Evolutionary conservation across 2,888 invertebrate genomes (phyloP).

Genomic region (Cremastinae sp.): DNA sequence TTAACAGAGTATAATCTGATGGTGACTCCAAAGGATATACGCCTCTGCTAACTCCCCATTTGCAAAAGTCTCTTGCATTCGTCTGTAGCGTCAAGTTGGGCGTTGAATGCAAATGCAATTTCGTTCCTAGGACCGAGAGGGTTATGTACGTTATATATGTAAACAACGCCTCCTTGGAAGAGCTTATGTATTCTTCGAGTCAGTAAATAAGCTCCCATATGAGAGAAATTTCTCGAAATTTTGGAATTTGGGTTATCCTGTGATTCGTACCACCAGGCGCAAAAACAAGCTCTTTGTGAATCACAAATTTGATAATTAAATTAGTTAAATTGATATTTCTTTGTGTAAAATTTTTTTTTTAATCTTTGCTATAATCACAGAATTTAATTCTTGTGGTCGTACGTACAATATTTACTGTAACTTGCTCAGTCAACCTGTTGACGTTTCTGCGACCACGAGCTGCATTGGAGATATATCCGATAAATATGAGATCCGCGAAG

Average conservation of each 20-base stretch:
- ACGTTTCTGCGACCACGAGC: conserved; percentile 20
- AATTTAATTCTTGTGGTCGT: no score
- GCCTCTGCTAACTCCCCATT: not conserved
- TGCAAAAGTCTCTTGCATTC: not conserved
- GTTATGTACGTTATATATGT: conserved; percentile 22
- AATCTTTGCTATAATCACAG: no score
- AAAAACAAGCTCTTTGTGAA: conserved; percentile 16
- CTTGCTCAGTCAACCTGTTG: conserved; percentile 54
- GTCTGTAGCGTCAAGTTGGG: conserved; percentile 32
- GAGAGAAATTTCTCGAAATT: conserved; percentile 26
- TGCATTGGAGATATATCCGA: conserved; percentile 31
- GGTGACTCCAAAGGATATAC: not conserved
- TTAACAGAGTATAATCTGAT: not conserved
- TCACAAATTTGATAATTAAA: conserved; percentile 38
- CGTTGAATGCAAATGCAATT: conserved; percentile 48
- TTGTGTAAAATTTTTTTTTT: no score
- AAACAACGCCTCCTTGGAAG: conserved; percentile 17
- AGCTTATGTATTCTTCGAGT: conserved; percentile 22
- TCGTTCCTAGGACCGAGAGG: conserved; percentile 14
- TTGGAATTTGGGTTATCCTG: conserved; percentile 45
- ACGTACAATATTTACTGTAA: conserved; percentile 14
- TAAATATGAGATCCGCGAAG: conserved; percentile 46
- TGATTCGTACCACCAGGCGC: conserved; percentile 23
- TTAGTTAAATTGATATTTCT: conserved; percentile 8
- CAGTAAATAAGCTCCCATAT: conserved; percentile 30